Conservation (phyloP, 2,797 vertebrate genomes). For the Coregonus suidteri region DNA sequence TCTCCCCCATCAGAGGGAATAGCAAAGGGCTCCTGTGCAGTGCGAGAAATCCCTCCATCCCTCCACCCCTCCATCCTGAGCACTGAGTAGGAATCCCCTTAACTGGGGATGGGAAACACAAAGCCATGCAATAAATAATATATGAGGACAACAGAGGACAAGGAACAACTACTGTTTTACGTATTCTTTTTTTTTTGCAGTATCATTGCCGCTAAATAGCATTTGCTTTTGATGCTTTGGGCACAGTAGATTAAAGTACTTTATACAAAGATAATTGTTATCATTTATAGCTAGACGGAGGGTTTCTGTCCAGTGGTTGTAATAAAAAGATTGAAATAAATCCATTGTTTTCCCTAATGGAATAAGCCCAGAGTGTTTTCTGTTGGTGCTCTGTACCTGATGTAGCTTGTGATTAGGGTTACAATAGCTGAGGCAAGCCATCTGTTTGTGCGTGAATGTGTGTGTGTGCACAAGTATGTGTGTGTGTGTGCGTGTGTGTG, state of each 20-base stretch:
- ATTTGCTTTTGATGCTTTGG: no score
- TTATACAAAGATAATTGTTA: no score
- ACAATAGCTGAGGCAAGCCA: neutral
- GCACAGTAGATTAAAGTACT: no score
- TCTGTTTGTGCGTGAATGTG: neutral
- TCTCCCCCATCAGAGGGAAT: slow-evolving; percentile 8
- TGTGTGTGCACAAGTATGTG: neutral
- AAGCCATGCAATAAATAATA: neutral
- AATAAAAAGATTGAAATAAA: no score
- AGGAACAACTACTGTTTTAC: neutral
- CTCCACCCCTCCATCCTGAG: neutral
- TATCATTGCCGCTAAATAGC: neutral
- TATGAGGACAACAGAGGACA: neutral
- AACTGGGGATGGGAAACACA: neutral
- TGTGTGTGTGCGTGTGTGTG: slow-evolving; percentile 9
- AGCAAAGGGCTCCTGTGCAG: neutral
- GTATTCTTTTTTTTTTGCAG: neutral
- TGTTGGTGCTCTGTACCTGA: neutral
- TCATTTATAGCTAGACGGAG: no score
- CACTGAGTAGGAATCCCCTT: neutral
- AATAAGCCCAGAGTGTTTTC: neutral
- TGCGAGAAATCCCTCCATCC: neutral
- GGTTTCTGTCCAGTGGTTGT: no score
- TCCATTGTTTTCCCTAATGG: neutral
- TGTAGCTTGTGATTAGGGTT: neutral